Base-by-base conservation (phyloP, 1,140 invertebrate genomes). In the Ditylenchus dipsaci region DNA sequence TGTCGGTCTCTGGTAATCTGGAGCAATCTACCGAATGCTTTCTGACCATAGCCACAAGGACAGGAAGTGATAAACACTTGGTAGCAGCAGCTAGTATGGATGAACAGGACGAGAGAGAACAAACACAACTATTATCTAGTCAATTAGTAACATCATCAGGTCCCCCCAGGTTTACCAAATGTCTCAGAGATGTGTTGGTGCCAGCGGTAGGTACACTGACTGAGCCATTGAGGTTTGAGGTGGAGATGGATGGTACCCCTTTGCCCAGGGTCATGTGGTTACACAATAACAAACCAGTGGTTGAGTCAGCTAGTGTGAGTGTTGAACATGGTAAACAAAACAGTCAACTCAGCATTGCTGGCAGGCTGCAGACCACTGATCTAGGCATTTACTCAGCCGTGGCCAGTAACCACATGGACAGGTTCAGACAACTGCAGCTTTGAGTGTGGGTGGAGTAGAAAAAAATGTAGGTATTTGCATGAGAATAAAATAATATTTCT, bases 331-430 rank as follows among this genome's bases (percentile, higher is more conserved):
- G 15, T 53, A 15, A 17, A 19, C n/a, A 19, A 3, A 3, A 5
- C 15, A 17, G 17, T 70, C 67, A 65, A 33, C 42, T 21, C 67
- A 78, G 19, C 47, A 62, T 29, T 59, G 72, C 53, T 42, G 23
- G 23, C 64, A 70, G 19, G 58, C 68, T 43, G 38, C 69, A 68
- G n/a, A 17, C 74, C 15, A 42, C 53, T 21, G 65, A 65, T 59
- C 60, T 78, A 9, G 77, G 77, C 58, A 64, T 49, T n/a, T 78
- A 76, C 45, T 57, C 63, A 8, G 77, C 74, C 1, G 75, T 77
- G 58, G 77, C 77, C 30, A 65, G 59, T 38, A 78, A 78, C 47
- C 68, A n/a, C 77, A 79, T 64, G 77, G 77, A 26, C 61, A 69
- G 26, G 78, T 78, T n/a, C 63, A 74, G 33, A 78, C 71, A 21